Percentiles rank a stretch among this genome's conserved stretches.
phyloP scores from a whole-genome alignment of 2,113 vertebrate species.

The Macheiramphus alcinus region DNA sequence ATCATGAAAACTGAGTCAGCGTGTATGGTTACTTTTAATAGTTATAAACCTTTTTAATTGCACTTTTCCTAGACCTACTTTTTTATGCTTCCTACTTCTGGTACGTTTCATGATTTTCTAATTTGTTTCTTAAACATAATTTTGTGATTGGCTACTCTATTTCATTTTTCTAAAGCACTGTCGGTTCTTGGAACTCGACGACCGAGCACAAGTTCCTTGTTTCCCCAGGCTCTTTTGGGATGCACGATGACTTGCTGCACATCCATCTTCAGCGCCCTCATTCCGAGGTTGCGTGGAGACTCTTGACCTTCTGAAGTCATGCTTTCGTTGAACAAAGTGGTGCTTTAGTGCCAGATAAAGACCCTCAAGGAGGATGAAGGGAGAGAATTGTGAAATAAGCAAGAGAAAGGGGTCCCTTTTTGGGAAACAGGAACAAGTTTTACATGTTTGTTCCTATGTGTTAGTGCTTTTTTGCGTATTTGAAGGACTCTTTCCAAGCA shows the following conservation, averaged over 20 bases:
- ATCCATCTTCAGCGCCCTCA: rapidly evolving
- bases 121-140: not conserved
- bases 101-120: not conserved
- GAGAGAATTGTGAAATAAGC: not conserved
- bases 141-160: not conserved
- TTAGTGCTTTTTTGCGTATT: not conserved
- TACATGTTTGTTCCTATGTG: not conserved
- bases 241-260: not conserved
- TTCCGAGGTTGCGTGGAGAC: not conserved
- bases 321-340: not conserved
- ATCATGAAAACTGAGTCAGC: not conserved
- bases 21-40: not conserved
- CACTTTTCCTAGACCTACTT: not conserved
- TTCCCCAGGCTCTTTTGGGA: not conserved
- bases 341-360: not conserved
- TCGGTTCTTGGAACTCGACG: rapidly evolving
- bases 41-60: rapidly evolving
- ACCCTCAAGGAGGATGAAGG: not conserved
- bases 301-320: not conserved
- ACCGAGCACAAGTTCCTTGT: not conserved
- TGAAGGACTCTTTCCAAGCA: not conserved
- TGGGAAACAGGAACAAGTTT: not conserved
- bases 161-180: not conserved
- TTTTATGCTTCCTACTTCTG: not conserved
- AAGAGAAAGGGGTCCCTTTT: not conserved